Evolutionary conservation across 2,888 invertebrate species (phyloP), one percentile per base, ranked within the genome.

Genomic region (Teleogryllus oceanicus): DNA sequence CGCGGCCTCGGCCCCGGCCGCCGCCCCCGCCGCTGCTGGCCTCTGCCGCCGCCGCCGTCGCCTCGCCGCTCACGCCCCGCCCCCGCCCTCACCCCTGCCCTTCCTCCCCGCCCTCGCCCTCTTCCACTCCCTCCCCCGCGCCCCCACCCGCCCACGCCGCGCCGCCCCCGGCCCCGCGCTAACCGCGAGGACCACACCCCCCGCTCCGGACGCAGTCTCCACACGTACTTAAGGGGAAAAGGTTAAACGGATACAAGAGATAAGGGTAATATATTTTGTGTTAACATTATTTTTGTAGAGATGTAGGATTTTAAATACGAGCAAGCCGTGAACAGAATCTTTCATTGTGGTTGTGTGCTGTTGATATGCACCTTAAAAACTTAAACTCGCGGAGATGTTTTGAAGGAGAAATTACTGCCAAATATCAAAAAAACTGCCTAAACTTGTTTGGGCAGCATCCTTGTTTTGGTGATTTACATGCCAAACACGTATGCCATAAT

Each of bases 251-350:
- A 37, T 37, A 37, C 37, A 37, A 37, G 37, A 62, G 62, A 62
- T 18, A 76, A 76, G 76, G 76, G 62, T 77, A 79, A 77, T 79
- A 79, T 79, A 79, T 79, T 79, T 79, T 79, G 76, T 79, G 76
- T 79, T 79, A 76, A 79, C 62, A 62, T 77, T 79, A 79, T 79
- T 79, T 79, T 79, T 79, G 79, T 79, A 79, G 62, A 62, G 62
- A 62, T 5, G n/a, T 62, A 62, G 62, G n/a, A 62, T 49, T 49
- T 62, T 62, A 62, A 37, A 37, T 37, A 37, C 5, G 62, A 77
- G 49, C 77, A 20, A 50, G 20, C 37, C 24, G 49, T 49, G 77
- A 37, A 77, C 49, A 77, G 49, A 77, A 50, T 77, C 50, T 77
- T 50, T 77, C 50, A 24, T 77, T 77, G 77, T 49, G 77, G 77